These are phyloP conservation scores for Limnodromus scolopaceus DNA, from an alignment of 2,797 vertebrate species.

Conservation along the genomic window DNA sequence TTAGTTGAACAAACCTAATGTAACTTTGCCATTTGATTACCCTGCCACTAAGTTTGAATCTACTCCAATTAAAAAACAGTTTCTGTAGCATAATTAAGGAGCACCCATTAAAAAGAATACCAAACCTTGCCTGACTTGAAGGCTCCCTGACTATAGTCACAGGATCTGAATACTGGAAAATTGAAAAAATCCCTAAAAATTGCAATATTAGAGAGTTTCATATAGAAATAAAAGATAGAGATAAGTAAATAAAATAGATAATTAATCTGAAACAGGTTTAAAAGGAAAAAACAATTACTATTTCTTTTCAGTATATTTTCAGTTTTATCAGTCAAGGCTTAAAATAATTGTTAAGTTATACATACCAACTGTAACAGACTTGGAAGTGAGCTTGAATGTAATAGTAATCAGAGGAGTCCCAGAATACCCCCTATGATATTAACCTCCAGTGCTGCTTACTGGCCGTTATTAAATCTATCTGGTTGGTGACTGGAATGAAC, in stretches of 20 bases:
- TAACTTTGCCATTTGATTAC: neutral
- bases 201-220: neutral
- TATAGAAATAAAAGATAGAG: neutral
- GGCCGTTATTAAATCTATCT: neutral
- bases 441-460: neutral
- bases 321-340: neutral
- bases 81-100: neutral
- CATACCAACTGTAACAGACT: fast-evolving
- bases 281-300: neutral
- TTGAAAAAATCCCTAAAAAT: neutral
- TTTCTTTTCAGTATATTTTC: neutral
- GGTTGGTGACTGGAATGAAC: neutral
- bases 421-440: neutral
- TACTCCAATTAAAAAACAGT: neutral
- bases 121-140: neutral
- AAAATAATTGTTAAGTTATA: neutral
- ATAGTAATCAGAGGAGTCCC: neutral
- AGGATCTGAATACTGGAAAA: neutral
- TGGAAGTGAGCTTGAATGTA: neutral
- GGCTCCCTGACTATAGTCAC: neutral
- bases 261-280: neutral
- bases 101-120: neutral
- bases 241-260: neutral
- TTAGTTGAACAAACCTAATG: neutral
- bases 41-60: neutral